Base-by-base conservation (phyloP, 2,113 vertebrate genomes). In the Dasyprocta punctata region DNA sequence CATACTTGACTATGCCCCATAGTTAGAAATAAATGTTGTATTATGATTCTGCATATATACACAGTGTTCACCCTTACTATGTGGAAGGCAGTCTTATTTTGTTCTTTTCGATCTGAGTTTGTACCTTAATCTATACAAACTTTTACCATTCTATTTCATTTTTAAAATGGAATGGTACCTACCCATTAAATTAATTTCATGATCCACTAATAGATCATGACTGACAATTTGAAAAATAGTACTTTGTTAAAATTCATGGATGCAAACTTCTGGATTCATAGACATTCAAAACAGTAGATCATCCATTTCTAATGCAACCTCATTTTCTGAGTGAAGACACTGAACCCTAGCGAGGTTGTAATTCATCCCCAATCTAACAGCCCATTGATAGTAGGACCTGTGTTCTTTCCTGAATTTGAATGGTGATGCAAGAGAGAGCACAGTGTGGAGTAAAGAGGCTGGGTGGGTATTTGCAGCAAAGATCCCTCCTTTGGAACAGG, bases 241-340 rank as follows among this genome's bases (percentile, higher is more conserved):
- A 47, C 52, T 88, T 97, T 94, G 41, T 95, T 95, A 89, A 80
- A 83, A 95, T 97, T 97, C 89, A 93, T 71, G 33, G 86, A 38
- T 85, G 83, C 11, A 56, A 47, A 81, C 19, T 80, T 91, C 47
- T 83, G 80, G 77, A 92, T 88, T 96, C 78, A 67, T 82, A 81
- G 61, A 44, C 47, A 88, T 75, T 86, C n/a, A 93, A 86, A 93
- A 95, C n/a, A 10, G 1, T 69, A 95, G 41, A 56, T 67, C 89
- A 94, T 89, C 13, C 30, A 22, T 89, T 91, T 93, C 33, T 80
- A 94, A 71, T 24, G 4, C 85, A 94, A 91, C 33, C 65, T 96
- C 58, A 94, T 94, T 97, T 98, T 92, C 86, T 60, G 75, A 75
- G 67, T 87, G 86, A 93, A 94, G 77, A 96, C 58, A n/a, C 30